These are phyloP conservation scores for Amniataba percoides DNA, from an alignment of 2,797 vertebrate genomes.

Conservation along the genomic window DNA sequence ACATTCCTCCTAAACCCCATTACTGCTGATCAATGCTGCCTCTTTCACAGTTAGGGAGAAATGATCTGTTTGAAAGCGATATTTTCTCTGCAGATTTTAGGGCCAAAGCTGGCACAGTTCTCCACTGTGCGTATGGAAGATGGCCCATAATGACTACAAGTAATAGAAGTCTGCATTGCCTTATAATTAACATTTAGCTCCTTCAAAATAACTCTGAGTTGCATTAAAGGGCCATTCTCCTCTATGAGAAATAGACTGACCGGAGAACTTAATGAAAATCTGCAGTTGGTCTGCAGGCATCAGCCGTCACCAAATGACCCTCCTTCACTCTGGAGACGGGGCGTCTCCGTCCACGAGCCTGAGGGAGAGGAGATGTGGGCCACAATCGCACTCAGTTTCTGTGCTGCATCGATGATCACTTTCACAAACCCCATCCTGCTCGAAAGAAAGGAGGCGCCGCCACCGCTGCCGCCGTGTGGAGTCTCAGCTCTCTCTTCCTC, in stretches of 20 bases:
- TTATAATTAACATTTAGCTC: constrained; percentile 77
- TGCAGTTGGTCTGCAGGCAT: constrained; percentile 67
- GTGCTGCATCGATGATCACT: constrained; percentile 72
- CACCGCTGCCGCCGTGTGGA: constrained; percentile 53
- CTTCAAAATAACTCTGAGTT: constrained; percentile 71
- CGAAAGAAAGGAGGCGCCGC: constrained; percentile 56
- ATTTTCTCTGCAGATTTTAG: constrained; percentile 70
- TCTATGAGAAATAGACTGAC: constrained; percentile 67
- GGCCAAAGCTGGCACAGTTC: constrained; percentile 43
- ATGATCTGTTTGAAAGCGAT: constrained; percentile 68
- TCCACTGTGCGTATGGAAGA: constrained; percentile 57
- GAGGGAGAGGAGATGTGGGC: constrained; percentile 65
- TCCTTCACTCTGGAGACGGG: constrained; percentile 66
- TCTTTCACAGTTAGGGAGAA: constrained; percentile 63
- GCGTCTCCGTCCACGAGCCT: constrained; percentile 59
- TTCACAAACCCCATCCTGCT: constrained; percentile 65
- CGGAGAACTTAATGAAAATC: constrained; percentile 79
- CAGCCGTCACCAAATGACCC: constrained; percentile 70
- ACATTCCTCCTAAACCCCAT: constrained; percentile 72
- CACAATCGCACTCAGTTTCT: constrained; percentile 62
- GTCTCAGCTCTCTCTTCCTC: constrained; percentile 51
- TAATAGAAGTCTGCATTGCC: constrained; percentile 67
- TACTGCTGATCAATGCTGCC: constrained; percentile 73
- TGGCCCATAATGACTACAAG: constrained; percentile 68
- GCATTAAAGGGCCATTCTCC: constrained; percentile 71